Conservation (phyloP, 2,113 vertebrate genomes). For the cat (Felis catus) region DNA sequence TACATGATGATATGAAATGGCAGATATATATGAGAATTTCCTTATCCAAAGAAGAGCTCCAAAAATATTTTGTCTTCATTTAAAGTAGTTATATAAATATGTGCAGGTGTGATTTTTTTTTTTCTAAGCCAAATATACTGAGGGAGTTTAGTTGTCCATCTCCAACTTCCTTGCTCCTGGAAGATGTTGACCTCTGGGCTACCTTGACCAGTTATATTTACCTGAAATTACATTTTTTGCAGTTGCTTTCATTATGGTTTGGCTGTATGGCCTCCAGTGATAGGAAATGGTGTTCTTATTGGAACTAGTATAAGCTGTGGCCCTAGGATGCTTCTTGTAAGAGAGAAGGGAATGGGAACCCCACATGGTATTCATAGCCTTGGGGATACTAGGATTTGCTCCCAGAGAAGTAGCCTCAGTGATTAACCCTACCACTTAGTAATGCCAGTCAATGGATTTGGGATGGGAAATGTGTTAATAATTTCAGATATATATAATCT, state of each 20-base stretch:
- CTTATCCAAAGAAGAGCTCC: slow-evolving; percentile 31
- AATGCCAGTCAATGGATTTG: background rate
- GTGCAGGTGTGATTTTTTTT: slow-evolving; percentile 2
- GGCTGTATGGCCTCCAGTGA: background rate
- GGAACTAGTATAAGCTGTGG: background rate
- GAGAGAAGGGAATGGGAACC: background rate
- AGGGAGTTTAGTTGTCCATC: slow-evolving; percentile 24
- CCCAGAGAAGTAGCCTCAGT: background rate
- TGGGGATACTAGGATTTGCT: background rate
- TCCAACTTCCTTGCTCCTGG: slow-evolving; percentile 15
- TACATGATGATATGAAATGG: background rate
- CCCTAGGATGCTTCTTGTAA: background rate
- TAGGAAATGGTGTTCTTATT: slow-evolving; percentile 2
- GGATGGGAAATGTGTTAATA: background rate
- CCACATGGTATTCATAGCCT: background rate
- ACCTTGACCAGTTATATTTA: background rate
- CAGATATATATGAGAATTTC: slow-evolving; percentile 30
- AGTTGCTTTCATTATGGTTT: slow-evolving; percentile 9
- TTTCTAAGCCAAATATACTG: background rate
- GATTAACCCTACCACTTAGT: background rate
- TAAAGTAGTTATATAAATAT: slow-evolving; percentile 49
- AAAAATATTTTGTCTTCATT: slow-evolving; percentile 46
- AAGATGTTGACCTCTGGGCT: slow-evolving; percentile 16
- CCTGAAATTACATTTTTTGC: background rate
- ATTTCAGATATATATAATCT: background rate